Conservation (phyloP, 2,113 vertebrate species). For the Acrocephalus kingi region DNA sequence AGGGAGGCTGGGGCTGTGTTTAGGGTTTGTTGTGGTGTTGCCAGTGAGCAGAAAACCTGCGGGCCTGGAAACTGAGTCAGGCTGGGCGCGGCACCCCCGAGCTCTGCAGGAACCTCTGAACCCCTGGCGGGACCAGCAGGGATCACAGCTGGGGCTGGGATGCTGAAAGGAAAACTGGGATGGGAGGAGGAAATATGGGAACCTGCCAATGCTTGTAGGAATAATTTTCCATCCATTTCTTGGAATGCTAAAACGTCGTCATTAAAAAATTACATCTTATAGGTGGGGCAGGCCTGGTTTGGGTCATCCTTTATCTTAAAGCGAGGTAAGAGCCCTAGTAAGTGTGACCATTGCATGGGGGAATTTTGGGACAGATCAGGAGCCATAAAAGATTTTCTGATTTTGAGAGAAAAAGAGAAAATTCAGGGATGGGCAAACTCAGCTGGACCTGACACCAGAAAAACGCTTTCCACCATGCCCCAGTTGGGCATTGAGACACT, state of each 20-base stretch:
- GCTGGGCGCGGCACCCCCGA: background rate
- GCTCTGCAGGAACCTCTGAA: no score
- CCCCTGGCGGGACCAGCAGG: background rate
- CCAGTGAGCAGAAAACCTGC: fast-evolving
- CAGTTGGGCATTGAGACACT: fast-evolving
- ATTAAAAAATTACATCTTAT: fast-evolving
- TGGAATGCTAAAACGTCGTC: background rate
- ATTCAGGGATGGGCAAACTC: background rate
- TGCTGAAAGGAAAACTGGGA: background rate
- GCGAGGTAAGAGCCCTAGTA: background rate
- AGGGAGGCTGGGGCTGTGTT: background rate
- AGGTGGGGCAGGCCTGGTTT: background rate
- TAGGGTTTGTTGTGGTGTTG: background rate
- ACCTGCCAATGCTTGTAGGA: fast-evolving
- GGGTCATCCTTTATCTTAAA: background rate
- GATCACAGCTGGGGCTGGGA: fast-evolving
- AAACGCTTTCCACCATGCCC: background rate
- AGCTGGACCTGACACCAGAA: background rate
- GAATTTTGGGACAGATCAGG: background rate
- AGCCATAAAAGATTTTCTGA: fast-evolving
- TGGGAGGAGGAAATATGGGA: background rate
- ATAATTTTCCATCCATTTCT: fast-evolving
- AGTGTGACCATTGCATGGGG: fast-evolving
- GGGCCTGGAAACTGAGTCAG: background rate
- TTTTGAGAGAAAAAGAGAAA: background rate